Conservation (phyloP, 2,888 invertebrate species). For the Caenorhabditis sinica region DNA sequence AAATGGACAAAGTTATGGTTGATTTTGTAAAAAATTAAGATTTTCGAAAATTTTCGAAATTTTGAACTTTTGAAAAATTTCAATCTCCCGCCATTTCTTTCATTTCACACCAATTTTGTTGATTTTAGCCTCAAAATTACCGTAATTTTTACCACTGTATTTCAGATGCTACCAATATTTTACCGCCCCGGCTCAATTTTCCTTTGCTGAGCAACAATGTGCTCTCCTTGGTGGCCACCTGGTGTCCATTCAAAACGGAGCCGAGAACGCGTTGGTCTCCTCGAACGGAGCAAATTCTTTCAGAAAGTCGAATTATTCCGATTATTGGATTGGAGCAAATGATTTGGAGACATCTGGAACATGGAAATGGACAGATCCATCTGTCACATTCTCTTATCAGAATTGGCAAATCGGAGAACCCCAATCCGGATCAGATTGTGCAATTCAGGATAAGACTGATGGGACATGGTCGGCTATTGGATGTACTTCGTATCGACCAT, state of each 20-base stretch:
- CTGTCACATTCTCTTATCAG: constrained; percentile 37
- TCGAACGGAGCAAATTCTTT: constrained; percentile 48
- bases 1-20: background rate
- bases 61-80: too few species aligned
- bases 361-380: constrained; percentile 65
- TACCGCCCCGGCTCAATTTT: constrained; percentile 64
- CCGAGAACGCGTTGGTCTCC: constrained; percentile 54
- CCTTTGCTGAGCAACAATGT: constrained; percentile 65
- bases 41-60: background rate
- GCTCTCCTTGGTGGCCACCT: constrained; percentile 57
- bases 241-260: constrained; percentile 59
- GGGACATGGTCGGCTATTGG: constrained; percentile 58
- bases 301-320: constrained; percentile 58
- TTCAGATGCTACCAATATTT: constrained; percentile 67
- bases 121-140: too few species aligned
- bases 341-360: constrained; percentile 55
- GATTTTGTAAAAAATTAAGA: background rate
- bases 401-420: constrained; percentile 59
- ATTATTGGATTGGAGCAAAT: constrained; percentile 66
- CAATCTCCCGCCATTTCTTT: background rate
- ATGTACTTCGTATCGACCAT: constrained; percentile 58
- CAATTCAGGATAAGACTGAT: constrained; percentile 42
- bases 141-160: too few species aligned
- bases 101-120: too few species aligned
- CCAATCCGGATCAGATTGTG: constrained; percentile 53